These are phyloP conservation scores for Nothobranchius furzeri DNA, from an alignment of 2,113 vertebrate species.

Conservation along the genomic window DNA sequence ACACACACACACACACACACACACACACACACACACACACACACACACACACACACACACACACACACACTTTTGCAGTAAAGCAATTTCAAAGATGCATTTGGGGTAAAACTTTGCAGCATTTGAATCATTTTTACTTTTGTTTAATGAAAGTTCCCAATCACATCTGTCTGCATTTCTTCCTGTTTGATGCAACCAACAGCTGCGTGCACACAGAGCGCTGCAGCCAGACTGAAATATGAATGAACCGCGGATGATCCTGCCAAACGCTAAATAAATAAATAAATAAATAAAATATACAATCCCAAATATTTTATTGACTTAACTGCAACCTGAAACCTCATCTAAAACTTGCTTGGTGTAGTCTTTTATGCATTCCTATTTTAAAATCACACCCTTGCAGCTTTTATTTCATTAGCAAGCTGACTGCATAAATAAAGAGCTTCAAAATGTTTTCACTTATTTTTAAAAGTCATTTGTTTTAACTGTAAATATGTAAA, in stretches of 20 bases:
- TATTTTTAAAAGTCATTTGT: slow-evolving; percentile 3
- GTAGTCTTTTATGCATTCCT: not conserved
- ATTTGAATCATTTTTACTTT: not conserved
- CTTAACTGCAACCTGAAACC: not conserved
- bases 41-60: too few species aligned
- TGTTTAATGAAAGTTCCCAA: not conserved
- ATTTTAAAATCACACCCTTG: not conserved
- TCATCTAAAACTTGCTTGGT: too few species aligned
- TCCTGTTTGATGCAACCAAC: not conserved
- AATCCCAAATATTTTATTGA: not conserved
- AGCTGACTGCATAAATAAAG: not conserved
- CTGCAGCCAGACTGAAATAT: not conserved
- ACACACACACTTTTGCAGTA: too few species aligned
- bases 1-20: too few species aligned
- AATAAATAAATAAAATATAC: too few species aligned
- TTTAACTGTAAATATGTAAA: slow-evolving; percentile 8
- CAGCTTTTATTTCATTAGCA: not conserved
- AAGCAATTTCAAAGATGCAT: too few species aligned
- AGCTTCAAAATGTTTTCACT: slow-evolving; percentile 1
- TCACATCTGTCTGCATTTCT: not conserved
- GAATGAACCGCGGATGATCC: not conserved
- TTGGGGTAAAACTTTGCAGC: not conserved
- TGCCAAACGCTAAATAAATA: not conserved
- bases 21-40: too few species aligned
- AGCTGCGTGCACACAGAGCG: not conserved